phyloP scores from a whole-genome alignment of 2,113 vertebrate species.

The Scomber colias region DNA sequence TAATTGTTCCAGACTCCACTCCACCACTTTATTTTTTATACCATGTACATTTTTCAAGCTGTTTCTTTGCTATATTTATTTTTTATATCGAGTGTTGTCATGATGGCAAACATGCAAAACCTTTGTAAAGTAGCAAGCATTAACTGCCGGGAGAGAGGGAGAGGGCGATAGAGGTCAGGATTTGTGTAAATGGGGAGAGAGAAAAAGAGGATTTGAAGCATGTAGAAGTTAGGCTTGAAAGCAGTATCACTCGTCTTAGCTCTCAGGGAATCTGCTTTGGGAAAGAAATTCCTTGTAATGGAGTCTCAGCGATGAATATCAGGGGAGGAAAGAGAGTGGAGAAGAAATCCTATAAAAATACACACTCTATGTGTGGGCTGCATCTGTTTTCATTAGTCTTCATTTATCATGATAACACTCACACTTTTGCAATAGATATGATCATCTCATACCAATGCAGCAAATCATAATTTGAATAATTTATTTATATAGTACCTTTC shows the following conservation, averaged over 20 bases:
- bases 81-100: constrained; percentile 19
- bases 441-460: no score
- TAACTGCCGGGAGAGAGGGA: neutral
- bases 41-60: neutral
- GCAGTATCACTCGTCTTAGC: constrained; percentile 28
- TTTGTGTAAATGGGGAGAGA: constrained; percentile 46
- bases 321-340: constrained; percentile 15
- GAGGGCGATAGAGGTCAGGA: constrained; percentile 48
- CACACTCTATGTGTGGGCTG: neutral
- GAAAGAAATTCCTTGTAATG: constrained; percentile 28
- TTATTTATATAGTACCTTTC: no score
- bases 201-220: constrained; percentile 66
- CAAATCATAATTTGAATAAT: no score
- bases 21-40: constrained; percentile 15
- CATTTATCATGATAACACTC: no score
- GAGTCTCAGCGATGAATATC: neutral
- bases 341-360: constrained; percentile 4
- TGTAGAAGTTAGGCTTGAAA: constrained; percentile 51
- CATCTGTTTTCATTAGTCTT: neutral
- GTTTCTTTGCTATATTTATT: neutral
- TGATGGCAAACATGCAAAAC: constrained; percentile 38
- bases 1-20: neutral
- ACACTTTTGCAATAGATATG: no score
- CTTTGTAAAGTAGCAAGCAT: constrained; percentile 45
- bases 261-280: constrained; percentile 22